phyloP scores from a whole-genome alignment of 2,113 vertebrate genomes.

The Canis aureus region DNA sequence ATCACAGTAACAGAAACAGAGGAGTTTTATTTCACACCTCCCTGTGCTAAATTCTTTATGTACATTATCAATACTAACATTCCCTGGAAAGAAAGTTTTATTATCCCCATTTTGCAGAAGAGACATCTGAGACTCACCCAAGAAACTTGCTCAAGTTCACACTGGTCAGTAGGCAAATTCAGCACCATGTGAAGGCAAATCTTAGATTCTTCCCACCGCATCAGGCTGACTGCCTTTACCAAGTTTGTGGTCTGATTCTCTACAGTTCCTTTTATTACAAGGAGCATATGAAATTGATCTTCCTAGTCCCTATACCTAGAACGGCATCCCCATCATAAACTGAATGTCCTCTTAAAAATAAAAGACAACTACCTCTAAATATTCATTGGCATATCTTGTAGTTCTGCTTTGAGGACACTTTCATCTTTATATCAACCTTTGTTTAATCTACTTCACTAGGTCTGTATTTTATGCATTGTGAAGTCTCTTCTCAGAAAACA shows the following conservation, averaged over 20 bases:
- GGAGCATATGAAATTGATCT: neutral
- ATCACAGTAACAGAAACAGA: neutral
- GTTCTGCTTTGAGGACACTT: neutral
- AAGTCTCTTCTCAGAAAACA: constrained; percentile 32
- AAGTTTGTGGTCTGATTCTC: neutral
- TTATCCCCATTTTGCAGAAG: neutral
- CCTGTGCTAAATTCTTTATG: neutral
- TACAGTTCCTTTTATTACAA: neutral
- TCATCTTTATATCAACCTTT: neutral
- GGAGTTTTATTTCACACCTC: neutral
- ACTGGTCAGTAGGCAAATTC: neutral
- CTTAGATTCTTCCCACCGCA: neutral
- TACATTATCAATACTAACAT: neutral
- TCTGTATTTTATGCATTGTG: neutral
- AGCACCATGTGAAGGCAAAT: neutral
- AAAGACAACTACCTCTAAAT: neutral
- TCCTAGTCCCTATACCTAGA: neutral
- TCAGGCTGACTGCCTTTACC: neutral
- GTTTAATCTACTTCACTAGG: neutral
- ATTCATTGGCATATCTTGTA: neutral
- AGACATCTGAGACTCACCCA: neutral
- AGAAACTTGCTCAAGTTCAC: neutral
- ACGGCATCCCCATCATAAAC: neutral
- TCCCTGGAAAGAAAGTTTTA: neutral
- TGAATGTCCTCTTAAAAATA: neutral